Conservation (phyloP, 1,140 invertebrate species). For the Charaxes varanes region DNA sequence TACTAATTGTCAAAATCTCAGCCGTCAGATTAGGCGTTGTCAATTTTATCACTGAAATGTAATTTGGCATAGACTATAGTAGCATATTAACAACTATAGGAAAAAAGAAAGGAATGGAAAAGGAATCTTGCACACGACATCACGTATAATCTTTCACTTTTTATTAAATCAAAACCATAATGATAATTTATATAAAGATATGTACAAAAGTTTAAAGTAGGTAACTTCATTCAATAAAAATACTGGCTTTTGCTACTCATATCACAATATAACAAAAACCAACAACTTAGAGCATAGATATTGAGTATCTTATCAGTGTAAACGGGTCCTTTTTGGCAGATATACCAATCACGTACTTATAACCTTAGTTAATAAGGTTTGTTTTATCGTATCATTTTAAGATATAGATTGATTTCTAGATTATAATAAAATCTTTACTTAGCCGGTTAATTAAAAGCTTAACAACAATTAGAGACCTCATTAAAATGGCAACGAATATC, state of each 20-base stretch:
- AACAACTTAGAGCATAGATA: constrained; percentile 10
- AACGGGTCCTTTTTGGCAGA: no score
- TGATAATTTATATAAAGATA: constrained; percentile 28
- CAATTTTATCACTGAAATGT: no score
- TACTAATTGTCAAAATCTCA: no score
- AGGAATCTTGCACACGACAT: no score
- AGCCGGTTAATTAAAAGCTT: background rate
- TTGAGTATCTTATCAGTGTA: constrained; percentile 8
- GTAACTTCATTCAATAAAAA: constrained; percentile 18
- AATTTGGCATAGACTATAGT: no score
- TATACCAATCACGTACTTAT: background rate
- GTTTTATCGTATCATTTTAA: background rate
- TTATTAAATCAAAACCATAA: constrained; percentile 18
- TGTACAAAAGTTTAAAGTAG: constrained; percentile 44
- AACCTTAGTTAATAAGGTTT: constrained; percentile 1
- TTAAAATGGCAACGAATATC: constrained; percentile 2
- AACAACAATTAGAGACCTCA: background rate
- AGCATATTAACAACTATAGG: no score
- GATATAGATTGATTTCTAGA: background rate
- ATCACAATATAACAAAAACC: constrained; percentile 18
- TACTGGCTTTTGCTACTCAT: constrained; percentile 14
- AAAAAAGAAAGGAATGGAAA: no score
- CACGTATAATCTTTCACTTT: constrained; percentile 13
- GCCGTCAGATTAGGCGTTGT: no score
- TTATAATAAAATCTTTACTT: background rate